A percentile compares a stretch with the other conserved stretches of the same genome.
Evolutionary conservation across 1,140 invertebrate species (phyloP).

Genomic region (Lasaia peninsularis): DNA sequence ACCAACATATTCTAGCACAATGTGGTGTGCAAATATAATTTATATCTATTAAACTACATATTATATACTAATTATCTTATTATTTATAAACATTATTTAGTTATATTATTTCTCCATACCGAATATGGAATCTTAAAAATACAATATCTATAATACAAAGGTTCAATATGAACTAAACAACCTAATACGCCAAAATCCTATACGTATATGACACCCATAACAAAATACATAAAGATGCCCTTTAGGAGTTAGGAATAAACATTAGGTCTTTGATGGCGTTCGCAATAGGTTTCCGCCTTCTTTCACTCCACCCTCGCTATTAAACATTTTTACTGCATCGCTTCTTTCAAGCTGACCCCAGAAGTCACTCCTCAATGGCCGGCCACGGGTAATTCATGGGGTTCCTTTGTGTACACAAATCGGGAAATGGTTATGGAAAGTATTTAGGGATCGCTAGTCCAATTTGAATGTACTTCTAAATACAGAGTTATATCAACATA

Average conservation of each 20-base stretch:
- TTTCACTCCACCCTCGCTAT: conserved; percentile 41
- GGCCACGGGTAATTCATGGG: conserved; percentile 32
- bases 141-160: too few relatives aligned
- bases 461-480: conserved; percentile 1
- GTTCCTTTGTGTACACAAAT: conserved; percentile 34
- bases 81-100: too few relatives aligned
- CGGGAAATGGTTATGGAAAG: conserved; percentile 22
- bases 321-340: conserved; percentile 46
- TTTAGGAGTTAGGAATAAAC: conserved; percentile 4
- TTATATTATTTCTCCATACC: too few relatives aligned
- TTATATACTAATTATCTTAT: too few relatives aligned
- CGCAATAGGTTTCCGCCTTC: conserved; percentile 45
- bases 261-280: conserved; percentile 24
- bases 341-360: conserved; percentile 43
- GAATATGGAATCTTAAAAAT: too few relatives aligned
- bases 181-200: too few relatives aligned
- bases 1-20: too few relatives aligned
- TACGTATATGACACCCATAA: background rate
- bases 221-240: background rate
- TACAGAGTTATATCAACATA: background rate
- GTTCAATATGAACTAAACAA: too few relatives aligned
- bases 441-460: background rate
- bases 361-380: conserved; percentile 42
- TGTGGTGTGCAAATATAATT: too few relatives aligned
- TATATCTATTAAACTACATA: too few relatives aligned